Base-by-base conservation (phyloP, 2,113 vertebrate genomes). In the Carassius gibelio region DNA sequence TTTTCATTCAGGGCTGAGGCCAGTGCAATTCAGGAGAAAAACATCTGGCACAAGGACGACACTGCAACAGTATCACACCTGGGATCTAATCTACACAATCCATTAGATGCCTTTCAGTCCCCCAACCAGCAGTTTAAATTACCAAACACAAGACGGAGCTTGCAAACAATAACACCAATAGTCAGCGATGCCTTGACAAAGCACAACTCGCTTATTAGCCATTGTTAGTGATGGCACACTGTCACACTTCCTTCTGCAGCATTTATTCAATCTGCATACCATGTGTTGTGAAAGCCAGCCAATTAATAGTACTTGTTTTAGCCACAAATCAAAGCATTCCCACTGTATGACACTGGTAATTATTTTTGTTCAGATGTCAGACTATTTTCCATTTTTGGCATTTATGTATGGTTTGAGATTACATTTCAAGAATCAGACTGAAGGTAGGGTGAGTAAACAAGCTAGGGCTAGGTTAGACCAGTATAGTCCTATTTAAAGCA, bases 21-120 rank as follows among this genome's bases (percentile, higher is more conserved):
- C 82, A 90, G 84, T 90, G 90, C 87, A 91, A 93, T 92, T 93
- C 92, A 92, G 90, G 87, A 87, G 88, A 80, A 83, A 93, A 90
- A 92, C 92, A 93, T 92, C 92, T 93, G 92, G 88, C 89, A 84
- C 85, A 87, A 90, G 90, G 89, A 90, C 89, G 88, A 87, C 87
- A 88, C 81, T 90, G 88, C 85, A 87, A 83, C 87, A 87, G 91
- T 89, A 88, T 86, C 90, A 91, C 92, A 91, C 87, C 90, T 90
- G 92, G 92, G 87, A 92, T 66, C 62, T 76, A 19, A 38, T 78
- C 75, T 69, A 76, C 88, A 77, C 82, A 90, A 90, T 93, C 87
- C 90, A 89, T 71, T 84, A 68, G 30, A 76, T 7, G 62, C 64
- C 52, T 77, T 78, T 34, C 45, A 83, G 75, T 61, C 21, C 80